phyloP scores from a whole-genome alignment of 2,113 vertebrate species.

The Chunga burmeisteri region DNA sequence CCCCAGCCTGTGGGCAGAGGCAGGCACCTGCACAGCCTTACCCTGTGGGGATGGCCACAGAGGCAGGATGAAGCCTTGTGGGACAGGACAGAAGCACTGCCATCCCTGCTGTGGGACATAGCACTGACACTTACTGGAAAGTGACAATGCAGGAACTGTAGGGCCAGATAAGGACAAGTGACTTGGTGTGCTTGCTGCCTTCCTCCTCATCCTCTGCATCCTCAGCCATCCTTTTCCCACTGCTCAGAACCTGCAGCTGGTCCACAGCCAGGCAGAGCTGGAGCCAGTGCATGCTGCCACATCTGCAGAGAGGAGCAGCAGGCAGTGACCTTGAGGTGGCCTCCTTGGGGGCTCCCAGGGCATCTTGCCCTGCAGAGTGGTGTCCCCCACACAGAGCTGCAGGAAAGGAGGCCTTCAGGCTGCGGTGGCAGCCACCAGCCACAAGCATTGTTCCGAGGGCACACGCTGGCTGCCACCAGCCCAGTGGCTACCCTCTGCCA shows the following conservation, averaged over 20 bases:
- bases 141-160: not conserved
- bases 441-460: rapidly evolving
- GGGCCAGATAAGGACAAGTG: not conserved
- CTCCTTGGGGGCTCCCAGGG: not conserved
- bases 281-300: not conserved
- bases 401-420: not conserved
- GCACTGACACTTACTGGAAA: rapidly evolving
- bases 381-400: rapidly evolving
- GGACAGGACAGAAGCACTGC: not conserved
- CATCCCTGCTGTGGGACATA: not conserved
- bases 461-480: not conserved
- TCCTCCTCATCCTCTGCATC: not conserved
- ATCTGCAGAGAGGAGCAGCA: not conserved
- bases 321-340: not conserved
- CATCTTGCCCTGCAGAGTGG: not conserved
- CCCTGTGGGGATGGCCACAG: not conserved
- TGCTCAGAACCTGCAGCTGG: not conserved
- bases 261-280: not conserved
- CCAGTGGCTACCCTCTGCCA: not conserved
- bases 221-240: not conserved
- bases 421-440: not conserved
- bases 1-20: not conserved
- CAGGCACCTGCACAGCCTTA: not conserved
- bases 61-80: not conserved
- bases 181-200: not conserved